Base-by-base conservation (phyloP, 2,113 vertebrate species). In the Fulica atra region DNA sequence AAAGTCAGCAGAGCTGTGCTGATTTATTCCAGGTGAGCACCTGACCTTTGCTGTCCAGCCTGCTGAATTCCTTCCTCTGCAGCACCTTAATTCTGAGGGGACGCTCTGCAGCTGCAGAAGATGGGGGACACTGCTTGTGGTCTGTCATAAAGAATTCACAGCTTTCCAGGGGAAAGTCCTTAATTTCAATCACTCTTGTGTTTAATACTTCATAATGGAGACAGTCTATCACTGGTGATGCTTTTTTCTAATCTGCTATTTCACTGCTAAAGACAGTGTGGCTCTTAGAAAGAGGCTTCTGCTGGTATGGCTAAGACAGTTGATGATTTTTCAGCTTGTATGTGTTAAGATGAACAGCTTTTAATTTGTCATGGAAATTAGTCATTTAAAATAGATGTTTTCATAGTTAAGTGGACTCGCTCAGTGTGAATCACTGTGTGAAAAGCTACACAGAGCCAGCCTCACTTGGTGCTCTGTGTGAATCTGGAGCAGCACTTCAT, bases 351-450 rank as follows among this genome's bases (percentile, higher is more conserved):
- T 38, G 31, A 89, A 53, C 72, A 84, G 74, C 81, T 92, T 90
- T 81, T 81, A 87, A 83, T 89, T 97, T 94, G 85, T 89, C 28
- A 50, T 59, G 89, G 42, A 92, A 88, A 92, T 95, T 31, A 71
- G 57, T 76, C n/a, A 63, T 88, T 82, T 88, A 70, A 90, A 85
- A 73, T 50, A 56, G 53, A 57, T 33, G 65, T 83, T 85, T 85
- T 92, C 71, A 66, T 92, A 61, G 68, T 31, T 76, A 54, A 93
- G 53, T 68, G 68, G 76, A 51, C 35, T 48, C 60, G 18, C 40
- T 93, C 50, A 71, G 16, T 18, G 16, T 70, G 79, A 66, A 15
- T 77, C 65, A 66, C 72, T 81, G 13, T 42, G 65, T 81, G 54
- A 77, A 90, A 81, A 54, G 13, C 33, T 87, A 89, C 6, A 28